These are phyloP conservation scores for Nasonia oneida DNA, from an alignment of 2,888 invertebrate species.

Conservation along the genomic window DNA sequence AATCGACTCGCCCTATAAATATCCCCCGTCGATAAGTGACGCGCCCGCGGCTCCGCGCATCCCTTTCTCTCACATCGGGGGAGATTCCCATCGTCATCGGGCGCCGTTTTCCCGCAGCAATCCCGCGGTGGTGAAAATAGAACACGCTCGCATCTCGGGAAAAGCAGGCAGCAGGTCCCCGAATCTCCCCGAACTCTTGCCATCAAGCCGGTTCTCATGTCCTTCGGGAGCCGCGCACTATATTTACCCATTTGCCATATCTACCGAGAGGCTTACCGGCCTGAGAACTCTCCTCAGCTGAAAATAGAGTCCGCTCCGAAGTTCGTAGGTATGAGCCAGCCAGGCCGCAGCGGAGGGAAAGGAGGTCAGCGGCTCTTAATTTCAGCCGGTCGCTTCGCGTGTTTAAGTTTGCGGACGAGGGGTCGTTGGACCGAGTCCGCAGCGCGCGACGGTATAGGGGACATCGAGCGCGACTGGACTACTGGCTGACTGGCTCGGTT, in stretches of 20 bases:
- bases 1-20: constrained; percentile 25
- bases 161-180: background rate
- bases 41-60: too few species aligned
- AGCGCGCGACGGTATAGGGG: background rate
- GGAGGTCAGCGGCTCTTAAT: constrained; percentile 74
- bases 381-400: constrained; percentile 46
- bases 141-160: background rate
- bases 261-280: too few species aligned
- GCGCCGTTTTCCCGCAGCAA: background rate
- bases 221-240: background rate
- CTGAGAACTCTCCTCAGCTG: too few species aligned
- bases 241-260: background rate
- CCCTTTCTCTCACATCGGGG: too few species aligned
- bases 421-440: constrained; percentile 52
- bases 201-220: background rate
- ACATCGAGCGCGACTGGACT: constrained; percentile 9
- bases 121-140: background rate
- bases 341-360: constrained; percentile 76
- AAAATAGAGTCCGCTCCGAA: too few species aligned
- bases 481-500: constrained; percentile 44
- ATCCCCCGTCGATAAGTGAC: background rate
- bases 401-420: constrained; percentile 57
- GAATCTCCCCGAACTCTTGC: background rate
- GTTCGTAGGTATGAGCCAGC: too few species aligned
- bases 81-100: background rate